These are phyloP conservation scores for Gymnopithys bicolor DNA, from an alignment of 2,797 vertebrate genomes.

Conservation along the genomic window DNA sequence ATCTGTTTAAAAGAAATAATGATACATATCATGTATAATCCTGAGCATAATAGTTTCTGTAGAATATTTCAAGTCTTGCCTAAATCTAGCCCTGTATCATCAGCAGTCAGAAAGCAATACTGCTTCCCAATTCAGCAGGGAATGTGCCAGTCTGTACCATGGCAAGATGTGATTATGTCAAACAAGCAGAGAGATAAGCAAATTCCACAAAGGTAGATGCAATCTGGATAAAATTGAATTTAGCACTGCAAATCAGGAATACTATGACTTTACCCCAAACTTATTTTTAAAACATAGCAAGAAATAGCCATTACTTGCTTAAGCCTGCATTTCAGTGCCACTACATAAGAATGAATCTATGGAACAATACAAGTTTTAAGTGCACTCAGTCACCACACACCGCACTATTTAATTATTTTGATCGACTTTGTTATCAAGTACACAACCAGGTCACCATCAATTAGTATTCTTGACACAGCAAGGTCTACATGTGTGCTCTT, in stretches of 20 bases:
- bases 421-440: neutral
- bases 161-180: neutral
- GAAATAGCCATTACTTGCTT: neutral
- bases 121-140: neutral
- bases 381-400: neutral
- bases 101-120: neutral
- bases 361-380: neutral
- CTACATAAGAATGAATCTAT: neutral
- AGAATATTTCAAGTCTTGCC: neutral
- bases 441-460: neutral
- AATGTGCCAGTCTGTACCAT: neutral
- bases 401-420: slow-evolving; percentile 24
- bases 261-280: slow-evolving; percentile 2
- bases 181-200: neutral
- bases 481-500: neutral
- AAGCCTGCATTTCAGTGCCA: neutral
- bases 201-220: slow-evolving; percentile 6
- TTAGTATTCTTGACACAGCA: neutral
- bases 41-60: neutral
- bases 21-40: neutral
- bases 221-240: slow-evolving; percentile 45
- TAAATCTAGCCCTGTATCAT: neutral
- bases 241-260: neutral
- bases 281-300: neutral
- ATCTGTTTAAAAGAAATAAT: neutral